Conservation (phyloP, 2,797 vertebrate species). For the Clarias pachynema region DNA sequence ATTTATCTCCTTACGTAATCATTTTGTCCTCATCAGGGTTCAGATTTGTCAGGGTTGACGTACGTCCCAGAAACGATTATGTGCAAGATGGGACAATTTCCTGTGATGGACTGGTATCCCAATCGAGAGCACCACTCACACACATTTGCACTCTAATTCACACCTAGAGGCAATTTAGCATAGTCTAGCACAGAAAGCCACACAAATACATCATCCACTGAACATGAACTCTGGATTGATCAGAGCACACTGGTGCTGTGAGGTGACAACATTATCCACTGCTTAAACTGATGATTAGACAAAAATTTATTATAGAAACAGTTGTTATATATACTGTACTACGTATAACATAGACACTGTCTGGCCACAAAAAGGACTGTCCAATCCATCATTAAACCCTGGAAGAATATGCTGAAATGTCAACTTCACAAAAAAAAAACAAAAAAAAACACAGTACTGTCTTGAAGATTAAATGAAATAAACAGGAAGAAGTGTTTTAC, state of each 20-base stretch:
- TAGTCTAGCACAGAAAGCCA: background rate
- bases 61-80: background rate
- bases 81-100: background rate
- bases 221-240: background rate
- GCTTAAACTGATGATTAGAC: background rate
- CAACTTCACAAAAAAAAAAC: no score
- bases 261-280: background rate
- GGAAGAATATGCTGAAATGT: no score
- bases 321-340: background rate
- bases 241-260: background rate
- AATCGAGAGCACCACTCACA: background rate
- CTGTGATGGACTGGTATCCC: background rate
- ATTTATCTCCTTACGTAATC: background rate
- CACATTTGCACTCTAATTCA: background rate
- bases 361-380: no score
- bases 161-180: background rate
- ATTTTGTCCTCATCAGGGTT: background rate
- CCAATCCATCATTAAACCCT: no score
- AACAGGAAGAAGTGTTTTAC: no score
- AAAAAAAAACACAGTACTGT: no score
- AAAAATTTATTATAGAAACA: background rate
- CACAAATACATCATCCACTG: background rate
- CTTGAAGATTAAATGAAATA: no score
- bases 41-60: background rate
- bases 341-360: background rate